phyloP scores from a whole-genome alignment of 1,140 invertebrate species.

The Panagrolaimus sp. region DNA sequence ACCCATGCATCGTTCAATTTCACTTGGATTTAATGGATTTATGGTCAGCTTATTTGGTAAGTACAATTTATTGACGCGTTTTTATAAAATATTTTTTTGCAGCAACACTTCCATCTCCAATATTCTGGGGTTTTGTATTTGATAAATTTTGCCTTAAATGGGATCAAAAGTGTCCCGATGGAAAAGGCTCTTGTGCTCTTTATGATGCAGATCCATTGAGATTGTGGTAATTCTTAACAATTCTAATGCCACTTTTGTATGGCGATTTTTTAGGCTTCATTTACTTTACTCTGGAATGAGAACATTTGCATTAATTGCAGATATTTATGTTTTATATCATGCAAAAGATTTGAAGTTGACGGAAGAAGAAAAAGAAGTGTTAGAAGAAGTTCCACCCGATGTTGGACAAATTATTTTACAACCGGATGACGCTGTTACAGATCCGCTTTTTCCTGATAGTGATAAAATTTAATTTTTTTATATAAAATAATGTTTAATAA shows the following conservation, averaged over 20 bases:
- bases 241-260: not conserved
- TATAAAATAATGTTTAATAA: too few relatives aligned
- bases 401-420: too few relatives aligned
- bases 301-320: constrained; percentile 46
- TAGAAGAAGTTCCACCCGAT: not conserved
- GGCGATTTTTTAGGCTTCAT: constrained; percentile 36
- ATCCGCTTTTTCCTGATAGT: too few relatives aligned
- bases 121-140: constrained; percentile 59
- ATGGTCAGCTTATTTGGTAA: constrained; percentile 49
- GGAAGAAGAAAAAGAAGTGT: not conserved
- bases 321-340: constrained; percentile 50
- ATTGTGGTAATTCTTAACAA: not conserved
- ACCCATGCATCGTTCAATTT: constrained; percentile 51
- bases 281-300: constrained; percentile 47
- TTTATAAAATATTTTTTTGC: too few relatives aligned
- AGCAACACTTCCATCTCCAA: constrained; percentile 58
- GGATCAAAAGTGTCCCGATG: constrained; percentile 49
- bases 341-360: constrained; percentile 47
- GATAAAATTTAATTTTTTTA: too few relatives aligned
- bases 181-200: constrained; percentile 56
- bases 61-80: too few relatives aligned
- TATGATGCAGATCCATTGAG: constrained; percentile 54
- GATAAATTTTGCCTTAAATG: constrained; percentile 59
- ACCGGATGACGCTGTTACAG: not conserved
- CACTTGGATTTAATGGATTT: constrained; percentile 56